Conservation (phyloP, 35 echinoderm and acorn worm species). For the Diadema setosum region DNA sequence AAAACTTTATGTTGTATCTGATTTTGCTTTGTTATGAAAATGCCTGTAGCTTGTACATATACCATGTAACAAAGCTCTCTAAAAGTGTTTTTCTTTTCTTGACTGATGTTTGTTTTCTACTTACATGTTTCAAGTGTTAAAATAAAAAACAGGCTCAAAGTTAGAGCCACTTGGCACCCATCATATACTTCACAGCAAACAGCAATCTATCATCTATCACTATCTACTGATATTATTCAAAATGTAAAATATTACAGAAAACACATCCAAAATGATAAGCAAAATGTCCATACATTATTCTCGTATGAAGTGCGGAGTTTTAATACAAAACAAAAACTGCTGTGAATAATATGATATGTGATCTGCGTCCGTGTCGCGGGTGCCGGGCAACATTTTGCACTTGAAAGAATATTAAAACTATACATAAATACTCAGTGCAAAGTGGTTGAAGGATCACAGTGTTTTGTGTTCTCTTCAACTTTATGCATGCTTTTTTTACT, state of each 20-base stretch:
- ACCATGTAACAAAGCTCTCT: neutral
- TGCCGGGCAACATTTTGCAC: conserved; percentile 17
- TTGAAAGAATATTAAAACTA: neutral
- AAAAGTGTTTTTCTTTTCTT: neutral
- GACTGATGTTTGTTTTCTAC: neutral
- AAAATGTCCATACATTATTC: neutral
- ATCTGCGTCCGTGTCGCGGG: neutral
- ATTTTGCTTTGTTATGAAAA: neutral
- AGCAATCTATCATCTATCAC: neutral
- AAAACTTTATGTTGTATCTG: neutral
- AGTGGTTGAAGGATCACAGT: neutral
- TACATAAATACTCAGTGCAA: neutral
- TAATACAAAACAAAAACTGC: neutral
- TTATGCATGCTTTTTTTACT: neutral
- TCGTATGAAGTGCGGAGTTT: neutral
- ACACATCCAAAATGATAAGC: neutral
- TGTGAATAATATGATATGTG: neutral
- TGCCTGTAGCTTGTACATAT: no score
- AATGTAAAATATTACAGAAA: neutral
- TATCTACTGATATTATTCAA: neutral
- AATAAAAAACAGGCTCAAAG: neutral
- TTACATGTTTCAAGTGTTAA: conserved; percentile 2
- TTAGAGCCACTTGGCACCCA: conserved; percentile 14
- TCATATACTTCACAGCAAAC: conserved; percentile 12
- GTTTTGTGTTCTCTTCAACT: neutral